Evolutionary conservation across 1,140 invertebrate genomes (phyloP).

Genomic region (Hormaphis cornu): DNA sequence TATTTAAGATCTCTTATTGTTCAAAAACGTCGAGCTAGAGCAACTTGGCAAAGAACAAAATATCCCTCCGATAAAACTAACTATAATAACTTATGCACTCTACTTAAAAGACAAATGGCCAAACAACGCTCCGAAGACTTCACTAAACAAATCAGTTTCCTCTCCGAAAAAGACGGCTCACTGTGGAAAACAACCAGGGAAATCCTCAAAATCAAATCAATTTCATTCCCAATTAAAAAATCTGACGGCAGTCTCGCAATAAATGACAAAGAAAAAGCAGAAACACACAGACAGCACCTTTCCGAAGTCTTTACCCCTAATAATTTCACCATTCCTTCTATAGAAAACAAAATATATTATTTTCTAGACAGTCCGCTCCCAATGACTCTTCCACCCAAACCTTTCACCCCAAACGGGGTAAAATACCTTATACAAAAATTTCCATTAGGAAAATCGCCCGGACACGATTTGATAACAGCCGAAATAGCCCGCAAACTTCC

Average conservation of each 20-base stretch:
- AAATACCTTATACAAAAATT: neutral
- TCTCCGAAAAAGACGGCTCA: neutral
- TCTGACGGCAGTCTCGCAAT: neutral
- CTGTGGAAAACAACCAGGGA: neutral
- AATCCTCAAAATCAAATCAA: neutral
- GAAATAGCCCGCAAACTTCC: neutral
- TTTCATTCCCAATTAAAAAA: neutral
- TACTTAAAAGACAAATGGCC: neutral
- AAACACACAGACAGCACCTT: no score
- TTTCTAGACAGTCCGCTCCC: neutral
- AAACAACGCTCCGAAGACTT: neutral
- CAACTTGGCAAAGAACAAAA: no score
- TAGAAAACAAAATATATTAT: neutral
- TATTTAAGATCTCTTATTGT: neutral
- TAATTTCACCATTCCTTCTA: neutral
- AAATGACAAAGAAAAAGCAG: no score
- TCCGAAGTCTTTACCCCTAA: neutral
- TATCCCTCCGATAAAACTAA: neutral
- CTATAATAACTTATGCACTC: neutral
- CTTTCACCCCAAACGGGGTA: neutral
- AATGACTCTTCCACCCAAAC: neutral
- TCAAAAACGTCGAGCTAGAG: neutral
- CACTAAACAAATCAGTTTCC: neutral
- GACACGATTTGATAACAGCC: neutral
- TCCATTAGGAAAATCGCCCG: conserved; percentile 9